Evolutionary conservation across 2,888 invertebrate genomes (phyloP), one percentile per base, ranked within the genome.

Genomic region (Amblyteles armatorius): DNA sequence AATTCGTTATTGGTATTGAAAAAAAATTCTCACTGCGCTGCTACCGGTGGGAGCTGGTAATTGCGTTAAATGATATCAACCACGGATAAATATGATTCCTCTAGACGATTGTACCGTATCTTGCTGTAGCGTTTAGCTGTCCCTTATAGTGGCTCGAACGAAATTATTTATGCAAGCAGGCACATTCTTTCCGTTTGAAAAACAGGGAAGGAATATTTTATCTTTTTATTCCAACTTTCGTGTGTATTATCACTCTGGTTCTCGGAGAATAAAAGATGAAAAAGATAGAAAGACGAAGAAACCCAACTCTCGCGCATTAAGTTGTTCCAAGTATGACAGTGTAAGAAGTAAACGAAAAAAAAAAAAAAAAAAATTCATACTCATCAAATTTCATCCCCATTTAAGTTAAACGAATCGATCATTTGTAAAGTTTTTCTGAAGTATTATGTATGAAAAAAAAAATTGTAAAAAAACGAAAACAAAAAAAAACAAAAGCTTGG

Each of bases 391-490:
- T 88, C 90, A 90, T 88, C 86, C 85, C 87, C 91, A 90, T 91
- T 89, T 90, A 91, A 90, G 89, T 88, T 91, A 89, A 90, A 86
- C 60, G 76, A 84, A 85, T 82, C 79, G 60, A 84, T 90, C 88
- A 90, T 86, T 89, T 88, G 86, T 90, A 88, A 90, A 88, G 85
- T 90, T 91, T 87, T 90, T 93, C 91, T 90, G 87, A 92, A 91
- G 92, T 92, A 92, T 93, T 91, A 90, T 82, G 78, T 80, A 81
- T 76, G 57, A 52, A 72, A 71, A 68, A 22, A 57, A 33, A 33
- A 33, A 33, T 7, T 65, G 82, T 48, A 60, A 83, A 67, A 48
- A 48, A 69, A 68, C 26, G 36, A 73, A 29, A 52, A 73, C 36
- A 33, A 60, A 68, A 68, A 80, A 76, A 72, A 55, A 40, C 48